These are phyloP conservation scores for Salvator merianae DNA, from an alignment of 2,113 vertebrate species.

Conservation along the genomic window DNA sequence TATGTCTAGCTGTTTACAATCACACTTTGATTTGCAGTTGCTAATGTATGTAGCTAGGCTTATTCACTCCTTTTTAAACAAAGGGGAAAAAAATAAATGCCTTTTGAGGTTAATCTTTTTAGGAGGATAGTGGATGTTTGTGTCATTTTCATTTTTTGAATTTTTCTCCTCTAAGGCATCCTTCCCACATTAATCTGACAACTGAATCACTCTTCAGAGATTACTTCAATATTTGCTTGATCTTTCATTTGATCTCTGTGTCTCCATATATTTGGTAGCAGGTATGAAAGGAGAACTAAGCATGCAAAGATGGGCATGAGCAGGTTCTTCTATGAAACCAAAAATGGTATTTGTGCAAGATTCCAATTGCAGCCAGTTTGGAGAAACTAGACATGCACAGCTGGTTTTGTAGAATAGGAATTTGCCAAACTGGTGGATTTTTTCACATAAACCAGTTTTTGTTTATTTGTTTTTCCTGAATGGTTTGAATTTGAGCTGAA, in stretches of 20 bases:
- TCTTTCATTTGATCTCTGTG: not conserved
- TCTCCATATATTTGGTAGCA: not conserved
- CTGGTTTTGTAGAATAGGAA: not conserved
- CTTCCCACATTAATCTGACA: not conserved
- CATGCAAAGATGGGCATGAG: not conserved
- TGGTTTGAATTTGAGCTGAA: no score
- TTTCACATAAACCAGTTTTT: no score
- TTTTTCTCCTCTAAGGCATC: not conserved
- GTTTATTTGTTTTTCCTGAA: no score
- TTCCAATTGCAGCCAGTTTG: not conserved
- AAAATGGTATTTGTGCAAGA: not conserved
- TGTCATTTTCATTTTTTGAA: not conserved
- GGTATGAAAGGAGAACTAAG: not conserved
- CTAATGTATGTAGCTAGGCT: conserved; percentile 16
- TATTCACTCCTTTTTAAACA: not conserved
- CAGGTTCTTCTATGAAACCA: not conserved
- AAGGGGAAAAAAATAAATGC: not conserved
- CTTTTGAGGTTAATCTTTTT: not conserved
- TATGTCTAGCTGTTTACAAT: not conserved
- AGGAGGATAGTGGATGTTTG: not conserved
- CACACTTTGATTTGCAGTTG: conserved; percentile 28
- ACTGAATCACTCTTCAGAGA: not conserved
- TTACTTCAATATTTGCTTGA: not conserved
- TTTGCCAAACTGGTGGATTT: no score
- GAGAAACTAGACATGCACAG: not conserved